phyloP scores from a whole-genome alignment of 1,140 invertebrate genomes.

The Cepaea nemoralis region DNA sequence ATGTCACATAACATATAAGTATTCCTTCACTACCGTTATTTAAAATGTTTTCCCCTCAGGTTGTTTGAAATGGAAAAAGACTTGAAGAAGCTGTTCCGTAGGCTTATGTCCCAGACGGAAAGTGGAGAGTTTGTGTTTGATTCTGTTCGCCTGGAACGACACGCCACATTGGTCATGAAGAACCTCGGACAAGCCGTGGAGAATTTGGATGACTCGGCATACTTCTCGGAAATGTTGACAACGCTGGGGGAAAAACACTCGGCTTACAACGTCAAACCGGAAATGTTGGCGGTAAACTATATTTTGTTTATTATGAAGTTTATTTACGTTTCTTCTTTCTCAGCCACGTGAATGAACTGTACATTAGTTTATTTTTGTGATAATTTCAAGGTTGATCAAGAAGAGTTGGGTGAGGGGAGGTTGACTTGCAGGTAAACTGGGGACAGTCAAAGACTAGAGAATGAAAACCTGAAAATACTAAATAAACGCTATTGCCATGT shows the following conservation, averaged over 20 bases:
- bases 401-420: no score
- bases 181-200: slow-evolving; percentile 65
- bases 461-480: no score
- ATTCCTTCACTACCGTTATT: no score
- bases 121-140: slow-evolving; percentile 50
- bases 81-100: slow-evolving; percentile 53
- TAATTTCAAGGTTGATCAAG: no score
- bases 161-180: slow-evolving; percentile 65
- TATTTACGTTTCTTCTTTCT: no score
- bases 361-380: no score
- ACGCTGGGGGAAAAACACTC: slow-evolving; percentile 57
- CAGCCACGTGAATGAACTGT: no score
- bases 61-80: slow-evolving; percentile 57
- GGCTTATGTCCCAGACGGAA: slow-evolving; percentile 47
- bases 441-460: no score
- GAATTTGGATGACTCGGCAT: slow-evolving; percentile 57
- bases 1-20: no score
- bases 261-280: slow-evolving; percentile 52
- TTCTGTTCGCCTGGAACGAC: slow-evolving; percentile 51
- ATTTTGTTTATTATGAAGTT: no score
- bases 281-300: slow-evolving; percentile 55
- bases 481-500: no score
- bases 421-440: no score
- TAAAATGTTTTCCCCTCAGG: slow-evolving; percentile 42
- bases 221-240: slow-evolving; percentile 52